phyloP scores from a whole-genome alignment of 2,888 invertebrate genomes.

The Oligia strigilis region DNA sequence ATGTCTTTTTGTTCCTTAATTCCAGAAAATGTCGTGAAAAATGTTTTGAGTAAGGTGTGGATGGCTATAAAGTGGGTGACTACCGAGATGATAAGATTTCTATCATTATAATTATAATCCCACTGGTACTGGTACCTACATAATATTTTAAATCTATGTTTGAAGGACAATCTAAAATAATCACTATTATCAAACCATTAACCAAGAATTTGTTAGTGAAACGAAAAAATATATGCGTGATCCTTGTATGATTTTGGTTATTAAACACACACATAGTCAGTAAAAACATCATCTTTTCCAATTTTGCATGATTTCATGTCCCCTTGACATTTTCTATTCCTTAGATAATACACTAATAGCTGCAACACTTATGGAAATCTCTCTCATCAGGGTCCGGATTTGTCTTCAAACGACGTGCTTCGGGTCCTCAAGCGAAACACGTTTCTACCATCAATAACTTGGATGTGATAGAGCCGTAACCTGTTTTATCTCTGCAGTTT shows the following conservation, averaged over 20 bases:
- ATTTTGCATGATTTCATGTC: neutral
- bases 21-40: too few relatives aligned
- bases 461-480: slow-evolving; percentile 29
- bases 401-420: slow-evolving; percentile 41
- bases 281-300: neutral
- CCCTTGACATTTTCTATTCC: neutral
- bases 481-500: slow-evolving; percentile 27
- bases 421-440: slow-evolving; percentile 25
- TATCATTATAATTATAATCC: too few relatives aligned
- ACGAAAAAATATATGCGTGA: neutral
- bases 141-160: neutral
- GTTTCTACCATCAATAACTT: slow-evolving; percentile 31
- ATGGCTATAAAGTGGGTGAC: too few relatives aligned
- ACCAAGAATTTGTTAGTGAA: neutral
- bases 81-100: too few relatives aligned
- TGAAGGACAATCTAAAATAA: neutral
- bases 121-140: neutral
- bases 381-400: slow-evolving; percentile 30
- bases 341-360: slow-evolving; percentile 1
- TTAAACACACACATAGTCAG: neutral
- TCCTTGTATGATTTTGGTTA: neutral
- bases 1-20: too few relatives aligned
- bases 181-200: neutral
- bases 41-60: too few relatives aligned
- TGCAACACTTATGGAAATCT: slow-evolving; percentile 37